A percentile compares a stretch with the other conserved stretches of the same genome.
Conservation (phyloP, 2,888 invertebrate genomes). For the Campoplex nolae region DNA sequence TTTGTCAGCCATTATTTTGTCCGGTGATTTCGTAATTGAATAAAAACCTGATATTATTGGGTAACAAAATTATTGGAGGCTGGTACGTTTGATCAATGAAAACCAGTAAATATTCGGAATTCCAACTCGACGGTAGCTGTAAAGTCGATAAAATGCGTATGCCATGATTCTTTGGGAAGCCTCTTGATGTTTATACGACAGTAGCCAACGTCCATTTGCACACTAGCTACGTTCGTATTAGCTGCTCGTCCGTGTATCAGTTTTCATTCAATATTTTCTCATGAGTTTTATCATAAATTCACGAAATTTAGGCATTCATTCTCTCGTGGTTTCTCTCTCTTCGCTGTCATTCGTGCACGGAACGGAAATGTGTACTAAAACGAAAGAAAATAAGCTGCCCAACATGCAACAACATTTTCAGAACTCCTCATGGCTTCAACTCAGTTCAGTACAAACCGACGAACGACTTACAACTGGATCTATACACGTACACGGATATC, state of each 20-base stretch:
- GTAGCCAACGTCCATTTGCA: conserved; percentile 17
- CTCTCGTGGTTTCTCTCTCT: not conserved
- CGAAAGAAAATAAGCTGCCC: conserved; percentile 63
- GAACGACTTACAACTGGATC: conserved; percentile 38
- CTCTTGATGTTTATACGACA: conserved; percentile 39
- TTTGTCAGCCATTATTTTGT: not conserved
- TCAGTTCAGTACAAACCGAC: conserved; percentile 25
- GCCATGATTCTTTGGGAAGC: not conserved
- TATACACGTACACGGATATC: not conserved
- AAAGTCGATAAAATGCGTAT: conserved; percentile 15
- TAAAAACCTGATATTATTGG: not conserved
- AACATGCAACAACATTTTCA: conserved; percentile 54
- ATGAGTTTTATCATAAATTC: conserved; percentile 61
- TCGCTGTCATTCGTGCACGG: not conserved
- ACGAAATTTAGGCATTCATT: conserved; percentile 66
- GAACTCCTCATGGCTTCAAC: conserved; percentile 43
- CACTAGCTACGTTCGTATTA: conserved; percentile 3
- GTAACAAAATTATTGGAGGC: not conserved
- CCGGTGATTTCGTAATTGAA: not conserved
- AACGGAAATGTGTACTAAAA: conserved; percentile 46
- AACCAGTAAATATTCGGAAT: not conserved
- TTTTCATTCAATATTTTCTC: conserved; percentile 22
- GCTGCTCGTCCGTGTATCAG: conserved; percentile 34
- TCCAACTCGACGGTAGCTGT: conserved; percentile 3
- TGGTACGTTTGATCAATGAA: not conserved